A percentile compares a stretch with the other conserved stretches of the same genome.
These are phyloP conservation scores for Elegia similella DNA, from an alignment of 2,888 invertebrate genomes.

Conservation along the genomic window DNA sequence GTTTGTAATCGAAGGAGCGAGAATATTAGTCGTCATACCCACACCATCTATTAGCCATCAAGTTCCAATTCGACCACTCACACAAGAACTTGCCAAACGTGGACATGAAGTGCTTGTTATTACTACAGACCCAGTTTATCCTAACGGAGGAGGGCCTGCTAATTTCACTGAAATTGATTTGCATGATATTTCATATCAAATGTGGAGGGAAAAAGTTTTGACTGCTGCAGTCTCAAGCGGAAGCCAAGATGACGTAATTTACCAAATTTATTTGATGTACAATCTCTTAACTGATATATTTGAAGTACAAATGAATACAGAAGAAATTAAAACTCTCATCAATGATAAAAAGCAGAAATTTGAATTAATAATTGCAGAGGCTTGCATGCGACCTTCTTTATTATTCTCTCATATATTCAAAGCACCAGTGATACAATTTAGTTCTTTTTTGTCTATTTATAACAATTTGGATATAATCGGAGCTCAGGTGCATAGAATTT, in stretches of 20 bases:
- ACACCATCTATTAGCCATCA: constrained; percentile 64
- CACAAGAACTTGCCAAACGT: constrained; percentile 49
- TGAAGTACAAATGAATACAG: constrained; percentile 13
- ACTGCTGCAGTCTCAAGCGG: constrained; percentile 16
- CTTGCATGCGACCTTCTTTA: constrained; percentile 1
- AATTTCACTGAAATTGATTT: constrained; percentile 62
- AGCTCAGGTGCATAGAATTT: constrained; percentile 25
- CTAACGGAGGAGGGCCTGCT: constrained; percentile 31
- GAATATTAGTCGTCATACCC: constrained; percentile 54
- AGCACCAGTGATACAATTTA: constrained; percentile 23
- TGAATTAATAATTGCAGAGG: constrained; percentile 18
- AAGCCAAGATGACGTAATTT: constrained; percentile 23
- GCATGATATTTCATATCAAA: constrained; percentile 38
- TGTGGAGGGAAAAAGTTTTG: constrained; percentile 25
- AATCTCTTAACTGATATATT: constrained; percentile 14
- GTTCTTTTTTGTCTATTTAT: constrained; percentile 38
- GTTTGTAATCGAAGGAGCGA: constrained; percentile 32
- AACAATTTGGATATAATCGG: constrained; percentile 14
- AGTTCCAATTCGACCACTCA: constrained; percentile 50
- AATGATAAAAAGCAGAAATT: constrained; percentile 13
- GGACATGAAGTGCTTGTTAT: constrained; percentile 62
- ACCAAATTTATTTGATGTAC: constrained; percentile 19
- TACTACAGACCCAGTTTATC: constrained; percentile 52
- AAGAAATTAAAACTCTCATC: constrained; percentile 11
- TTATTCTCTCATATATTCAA: constrained; percentile 17